phyloP scores from a whole-genome alignment of 2,797 vertebrate species.

The Rhadinocentrus ornatus region DNA sequence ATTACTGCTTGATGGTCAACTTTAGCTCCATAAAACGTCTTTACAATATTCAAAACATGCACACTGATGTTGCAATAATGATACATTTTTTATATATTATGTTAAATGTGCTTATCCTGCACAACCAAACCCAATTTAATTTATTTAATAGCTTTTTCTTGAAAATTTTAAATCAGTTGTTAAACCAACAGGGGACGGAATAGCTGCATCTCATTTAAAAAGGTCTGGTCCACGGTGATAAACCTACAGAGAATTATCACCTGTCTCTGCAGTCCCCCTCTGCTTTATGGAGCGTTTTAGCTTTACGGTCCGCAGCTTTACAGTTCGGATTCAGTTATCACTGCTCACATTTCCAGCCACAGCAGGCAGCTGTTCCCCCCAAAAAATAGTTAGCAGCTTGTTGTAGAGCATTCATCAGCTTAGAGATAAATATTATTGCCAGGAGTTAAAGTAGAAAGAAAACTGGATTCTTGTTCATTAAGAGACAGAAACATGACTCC shows the following conservation, averaged over 20 bases:
- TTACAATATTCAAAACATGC: neutral
- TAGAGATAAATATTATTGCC: neutral
- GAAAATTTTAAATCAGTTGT: neutral
- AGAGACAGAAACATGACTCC: neutral
- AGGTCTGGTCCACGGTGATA: neutral
- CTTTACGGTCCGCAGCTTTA: neutral
- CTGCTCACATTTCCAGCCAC: neutral
- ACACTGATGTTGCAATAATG: neutral
- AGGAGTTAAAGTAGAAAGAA: neutral
- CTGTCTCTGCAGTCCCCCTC: neutral
- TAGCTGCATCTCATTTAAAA: neutral
- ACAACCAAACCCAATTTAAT: neutral
- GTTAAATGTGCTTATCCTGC: neutral
- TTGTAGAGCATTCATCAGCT: neutral
- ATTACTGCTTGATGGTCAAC: neutral
- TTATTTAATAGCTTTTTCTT: neutral
- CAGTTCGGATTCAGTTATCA: neutral
- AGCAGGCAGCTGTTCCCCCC: neutral
- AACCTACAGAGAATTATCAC: neutral
- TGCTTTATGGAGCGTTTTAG: neutral
- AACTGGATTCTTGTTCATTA: neutral
- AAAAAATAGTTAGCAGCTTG: neutral
- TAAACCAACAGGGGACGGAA: neutral
- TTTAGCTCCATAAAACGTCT: neutral
- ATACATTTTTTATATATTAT: neutral